These are phyloP conservation scores for Ctenochaetus hawaiiensis DNA, from an alignment of 2,797 vertebrate genomes.

Conservation along the genomic window DNA sequence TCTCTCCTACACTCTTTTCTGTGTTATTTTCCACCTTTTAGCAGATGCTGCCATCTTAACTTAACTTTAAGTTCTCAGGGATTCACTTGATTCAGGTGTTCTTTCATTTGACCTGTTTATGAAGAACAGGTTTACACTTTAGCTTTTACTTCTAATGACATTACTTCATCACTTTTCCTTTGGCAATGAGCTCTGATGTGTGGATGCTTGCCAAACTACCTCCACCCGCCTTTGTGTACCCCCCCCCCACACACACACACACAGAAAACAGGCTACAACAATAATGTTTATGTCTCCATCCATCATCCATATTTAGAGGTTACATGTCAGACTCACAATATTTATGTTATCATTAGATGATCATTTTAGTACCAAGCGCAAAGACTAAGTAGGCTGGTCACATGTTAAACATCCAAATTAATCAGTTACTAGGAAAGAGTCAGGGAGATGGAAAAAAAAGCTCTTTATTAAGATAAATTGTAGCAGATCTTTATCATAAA, in stretches of 20 bases:
- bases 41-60: slow-evolving; percentile 4
- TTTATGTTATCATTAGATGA: slow-evolving; percentile 15
- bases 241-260: too few relatives aligned
- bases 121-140: slow-evolving; percentile 25
- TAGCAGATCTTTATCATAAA: not conserved
- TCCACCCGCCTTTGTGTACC: not conserved
- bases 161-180: slow-evolving; percentile 38
- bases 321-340: slow-evolving; percentile 6
- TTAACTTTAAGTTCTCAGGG: slow-evolving; percentile 3
- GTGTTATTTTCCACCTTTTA: not conserved
- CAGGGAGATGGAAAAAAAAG: not conserved
- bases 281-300: slow-evolving; percentile 20
- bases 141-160: slow-evolving; percentile 48
- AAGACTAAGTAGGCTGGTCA: not conserved
- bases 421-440: not conserved
- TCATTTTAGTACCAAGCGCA: not conserved
- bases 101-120: not conserved
- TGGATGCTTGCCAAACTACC: slow-evolving; percentile 27
- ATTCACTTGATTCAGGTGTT: slow-evolving; percentile 11
- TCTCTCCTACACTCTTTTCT: not conserved
- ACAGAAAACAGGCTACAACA: not conserved
- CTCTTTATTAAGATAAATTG: not conserved
- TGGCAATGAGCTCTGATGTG: slow-evolving; percentile 34
- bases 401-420: not conserved
- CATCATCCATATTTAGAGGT: slow-evolving; percentile 7